These are phyloP conservation scores for Prionace glauca DNA, from an alignment of 2,797 vertebrate species.

Conservation along the genomic window DNA sequence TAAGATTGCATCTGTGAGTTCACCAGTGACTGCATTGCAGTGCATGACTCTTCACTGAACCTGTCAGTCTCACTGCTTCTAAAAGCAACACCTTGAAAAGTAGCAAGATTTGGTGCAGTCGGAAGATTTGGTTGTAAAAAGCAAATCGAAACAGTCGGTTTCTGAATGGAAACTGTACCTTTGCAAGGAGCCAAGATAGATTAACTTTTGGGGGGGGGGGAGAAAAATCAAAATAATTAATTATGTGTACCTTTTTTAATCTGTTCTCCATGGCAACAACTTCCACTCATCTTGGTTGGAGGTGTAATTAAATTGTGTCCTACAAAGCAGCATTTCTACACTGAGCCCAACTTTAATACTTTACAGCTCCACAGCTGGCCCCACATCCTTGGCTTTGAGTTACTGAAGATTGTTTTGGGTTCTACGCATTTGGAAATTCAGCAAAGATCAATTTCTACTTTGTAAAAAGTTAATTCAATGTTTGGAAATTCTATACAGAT, in stretches of 20 bases:
- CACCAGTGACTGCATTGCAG: neutral
- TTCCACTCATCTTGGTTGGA: neutral
- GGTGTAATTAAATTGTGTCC: neutral
- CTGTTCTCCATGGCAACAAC: conserved; percentile 1
- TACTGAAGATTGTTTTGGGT: neutral
- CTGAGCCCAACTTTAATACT: neutral
- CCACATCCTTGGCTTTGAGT: neutral
- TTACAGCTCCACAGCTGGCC: neutral
- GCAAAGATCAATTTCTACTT: neutral
- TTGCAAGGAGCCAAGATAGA: neutral
- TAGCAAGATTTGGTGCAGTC: neutral
- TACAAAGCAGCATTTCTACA: neutral
- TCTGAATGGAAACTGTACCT: neutral
- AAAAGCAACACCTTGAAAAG: neutral
- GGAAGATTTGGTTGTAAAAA: neutral
- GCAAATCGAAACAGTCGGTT: neutral
- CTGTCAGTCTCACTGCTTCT: neutral
- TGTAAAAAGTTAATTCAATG: neutral
- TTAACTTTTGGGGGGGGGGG: neutral
- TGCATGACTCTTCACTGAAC: neutral
- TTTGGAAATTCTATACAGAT: neutral
- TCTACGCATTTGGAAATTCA: neutral
- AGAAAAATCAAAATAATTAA: neutral
- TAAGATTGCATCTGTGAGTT: neutral
- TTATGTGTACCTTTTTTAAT: neutral